phyloP scores from a whole-genome alignment of 2,888 invertebrate species.

The Ernsta delagoae region DNA sequence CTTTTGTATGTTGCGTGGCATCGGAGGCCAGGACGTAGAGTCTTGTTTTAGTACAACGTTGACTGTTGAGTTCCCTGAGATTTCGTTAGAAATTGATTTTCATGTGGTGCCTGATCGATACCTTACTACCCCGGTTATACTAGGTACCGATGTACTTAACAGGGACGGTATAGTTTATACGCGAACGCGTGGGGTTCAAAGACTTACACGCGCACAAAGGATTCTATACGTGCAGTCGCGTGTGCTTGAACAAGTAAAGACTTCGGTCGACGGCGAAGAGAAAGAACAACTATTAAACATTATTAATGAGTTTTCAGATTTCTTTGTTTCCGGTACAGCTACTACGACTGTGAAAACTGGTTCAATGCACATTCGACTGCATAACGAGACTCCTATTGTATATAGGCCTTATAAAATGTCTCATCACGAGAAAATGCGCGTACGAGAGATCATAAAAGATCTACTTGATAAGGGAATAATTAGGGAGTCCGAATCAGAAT shows the following conservation, averaged over 20 bases:
- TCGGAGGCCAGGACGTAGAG: constrained; percentile 18
- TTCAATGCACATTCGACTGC: not conserved
- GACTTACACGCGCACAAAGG: no score
- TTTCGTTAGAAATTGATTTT: constrained; percentile 22
- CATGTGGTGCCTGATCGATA: constrained; percentile 2
- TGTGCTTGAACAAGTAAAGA: no score
- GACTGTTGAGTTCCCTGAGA: constrained; percentile 15
- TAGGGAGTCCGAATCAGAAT: not conserved
- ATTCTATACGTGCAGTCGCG: no score
- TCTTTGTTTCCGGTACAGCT: not conserved
- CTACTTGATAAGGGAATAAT: not conserved
- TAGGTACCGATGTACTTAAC: constrained; percentile 16
- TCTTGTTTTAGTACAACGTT: not conserved
- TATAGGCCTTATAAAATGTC: constrained; percentile 1
- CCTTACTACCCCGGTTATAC: constrained; percentile 12
- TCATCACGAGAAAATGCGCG: not conserved
- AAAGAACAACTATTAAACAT: no score
- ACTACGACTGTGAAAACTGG: not conserved
- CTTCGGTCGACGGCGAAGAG: no score
- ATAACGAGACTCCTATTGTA: not conserved
- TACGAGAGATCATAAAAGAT: not conserved
- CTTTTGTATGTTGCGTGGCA: constrained; percentile 7
- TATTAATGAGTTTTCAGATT: no score
- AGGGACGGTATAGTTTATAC: constrained; percentile 8
- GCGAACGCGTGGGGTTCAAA: no score